A percentile compares a stretch with the other conserved stretches of the same genome.
Evolutionary conservation across 2,797 vertebrate species (phyloP).

Genomic region (Manis pentadactyla): DNA sequence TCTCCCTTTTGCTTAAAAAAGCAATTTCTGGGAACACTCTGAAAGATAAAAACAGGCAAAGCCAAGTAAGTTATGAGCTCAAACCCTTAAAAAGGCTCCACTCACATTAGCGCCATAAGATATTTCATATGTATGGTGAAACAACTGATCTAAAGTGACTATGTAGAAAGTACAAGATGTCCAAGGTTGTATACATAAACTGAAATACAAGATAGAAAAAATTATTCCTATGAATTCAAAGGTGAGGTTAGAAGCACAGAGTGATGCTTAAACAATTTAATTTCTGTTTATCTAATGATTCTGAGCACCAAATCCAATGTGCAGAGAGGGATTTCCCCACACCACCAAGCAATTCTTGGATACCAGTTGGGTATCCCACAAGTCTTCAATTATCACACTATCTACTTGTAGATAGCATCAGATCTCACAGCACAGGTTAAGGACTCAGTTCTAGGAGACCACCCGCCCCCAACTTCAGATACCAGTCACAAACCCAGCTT

Average conservation of each 20-base stretch:
- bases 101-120: neutral
- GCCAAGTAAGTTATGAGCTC: neutral
- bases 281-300: neutral
- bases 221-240: conserved; percentile 14
- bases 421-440: neutral
- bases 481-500: neutral
- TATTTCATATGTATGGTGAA: neutral
- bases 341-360: conserved; percentile 16
- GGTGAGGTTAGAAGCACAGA: neutral
- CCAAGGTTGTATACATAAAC: neutral
- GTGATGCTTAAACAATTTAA: neutral
- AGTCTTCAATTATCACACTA: neutral
- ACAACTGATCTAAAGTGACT: conserved; percentile 27
- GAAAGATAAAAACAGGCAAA: conserved; percentile 50
- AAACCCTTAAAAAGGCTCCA: neutral
- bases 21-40: conserved; percentile 11
- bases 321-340: neutral
- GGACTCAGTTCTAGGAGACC: neutral
- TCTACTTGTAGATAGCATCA: neutral
- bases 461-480: neutral
- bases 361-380: neutral
- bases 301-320: neutral
- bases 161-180: conserved; percentile 16
- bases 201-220: conserved; percentile 1
- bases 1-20: conserved; percentile 22